Conservation (phyloP, 2,888 invertebrate genomes). For the Tenthredo distinguenda region DNA sequence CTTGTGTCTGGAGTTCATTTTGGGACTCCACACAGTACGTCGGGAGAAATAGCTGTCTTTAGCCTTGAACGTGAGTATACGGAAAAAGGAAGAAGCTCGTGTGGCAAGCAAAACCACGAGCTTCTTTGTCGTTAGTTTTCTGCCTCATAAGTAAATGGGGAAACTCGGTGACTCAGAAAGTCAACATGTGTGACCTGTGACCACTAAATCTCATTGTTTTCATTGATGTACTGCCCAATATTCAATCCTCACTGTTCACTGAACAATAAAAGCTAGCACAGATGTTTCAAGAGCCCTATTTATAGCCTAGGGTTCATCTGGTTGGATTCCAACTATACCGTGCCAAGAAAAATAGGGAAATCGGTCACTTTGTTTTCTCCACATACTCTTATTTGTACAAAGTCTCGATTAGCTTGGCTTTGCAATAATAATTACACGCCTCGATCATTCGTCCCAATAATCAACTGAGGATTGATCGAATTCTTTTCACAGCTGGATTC, state of each 20-base stretch:
- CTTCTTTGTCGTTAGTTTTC: neutral
- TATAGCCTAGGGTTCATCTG: constrained; percentile 60
- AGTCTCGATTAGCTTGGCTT: neutral
- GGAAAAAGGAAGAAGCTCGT: neutral
- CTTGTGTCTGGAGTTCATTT: constrained; percentile 92
- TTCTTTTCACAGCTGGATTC: constrained; percentile 81
- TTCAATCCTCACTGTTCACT: neutral
- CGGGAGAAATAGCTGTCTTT: constrained; percentile 94
- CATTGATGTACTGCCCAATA: neutral
- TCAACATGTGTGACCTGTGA: neutral
- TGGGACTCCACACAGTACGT: constrained; percentile 87
- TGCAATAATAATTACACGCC: neutral
- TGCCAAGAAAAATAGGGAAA: constrained; percentile 66
- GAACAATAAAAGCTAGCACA: neutral
- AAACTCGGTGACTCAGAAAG: neutral
- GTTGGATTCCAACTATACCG: constrained; percentile 60
- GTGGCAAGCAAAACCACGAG: neutral
- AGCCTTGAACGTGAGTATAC: constrained; percentile 82
- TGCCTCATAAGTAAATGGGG: neutral
- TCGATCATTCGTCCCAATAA: neutral
- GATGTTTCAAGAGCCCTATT: constrained; percentile 54
- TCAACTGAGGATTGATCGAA: neutral
- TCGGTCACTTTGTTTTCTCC: constrained; percentile 21
- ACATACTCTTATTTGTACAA: constrained; percentile 11
- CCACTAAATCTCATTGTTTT: neutral